Base-by-base conservation (phyloP, 92 coral and sea anemone genomes). In the Parazoanthus darwini region DNA sequence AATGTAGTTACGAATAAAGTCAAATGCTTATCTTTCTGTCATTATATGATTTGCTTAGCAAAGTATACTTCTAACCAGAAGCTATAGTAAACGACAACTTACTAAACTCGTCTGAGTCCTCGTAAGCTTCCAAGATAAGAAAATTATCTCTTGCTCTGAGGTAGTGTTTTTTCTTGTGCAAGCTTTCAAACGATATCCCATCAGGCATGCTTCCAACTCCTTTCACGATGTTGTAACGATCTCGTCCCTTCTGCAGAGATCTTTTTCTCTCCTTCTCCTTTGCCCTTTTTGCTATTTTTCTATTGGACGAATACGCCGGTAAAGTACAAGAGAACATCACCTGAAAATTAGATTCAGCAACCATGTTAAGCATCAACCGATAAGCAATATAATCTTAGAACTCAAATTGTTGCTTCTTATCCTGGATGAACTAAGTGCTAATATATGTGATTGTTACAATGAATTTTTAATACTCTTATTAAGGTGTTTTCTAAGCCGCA, bases 61-160 rank as follows among this genome's bases (percentile, higher is more conserved):
- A 51, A 54, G 68, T 15, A 66, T 25, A 29, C 33, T 29, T 37
- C 26, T n/a, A 36, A 35, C 68, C 38, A 50, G 44, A 66, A 80
- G 80, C n/a, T 14, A 23, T 26, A 46, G 0, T 48, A 81, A 39
- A 25, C 10, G 18, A 89, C 33, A 81, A 96, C 99, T 92, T 93
- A 97, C 99, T 87, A 83, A 92, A 97, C 33, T 97, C 96, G 37
- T 95, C 99, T 0, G 99, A 92, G 67, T 97, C 99, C 82, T 97
- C 98, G 77, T 91, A 95, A 6, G 95, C 94, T 82, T 97, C 99
- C 54, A 97, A 82, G 29, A 97, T 97, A 25, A 97, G 94, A 29
- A 90, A 91, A 29, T 89, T 91, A 15, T 97, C 92, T 44, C 99
- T 88, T 20, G 93, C 98, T 44, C 99, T 92, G 1, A 97, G 94